Evolutionary conservation across 2,113 vertebrate genomes (phyloP).

Genomic region (Poecilia latipinna): DNA sequence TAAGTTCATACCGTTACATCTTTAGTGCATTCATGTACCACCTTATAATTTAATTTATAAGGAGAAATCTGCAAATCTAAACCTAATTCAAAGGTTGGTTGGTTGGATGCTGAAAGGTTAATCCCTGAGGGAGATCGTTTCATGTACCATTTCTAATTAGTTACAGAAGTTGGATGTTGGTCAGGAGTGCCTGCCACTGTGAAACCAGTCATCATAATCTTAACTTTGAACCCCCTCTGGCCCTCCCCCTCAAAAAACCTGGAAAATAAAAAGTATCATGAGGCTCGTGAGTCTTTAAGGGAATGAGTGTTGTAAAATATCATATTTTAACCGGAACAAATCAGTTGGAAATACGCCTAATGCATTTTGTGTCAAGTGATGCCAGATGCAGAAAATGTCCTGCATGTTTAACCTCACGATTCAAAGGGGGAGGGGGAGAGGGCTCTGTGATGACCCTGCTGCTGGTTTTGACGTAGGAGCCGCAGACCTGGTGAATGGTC

Average conservation of each 20-base stretch:
- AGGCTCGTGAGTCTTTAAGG: conserved; percentile 4
- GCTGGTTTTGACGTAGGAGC: conserved; percentile 42
- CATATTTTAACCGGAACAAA: conserved; percentile 18
- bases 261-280: conserved; percentile 9
- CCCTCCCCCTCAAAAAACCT: neutral
- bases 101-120: neutral
- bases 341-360: neutral
- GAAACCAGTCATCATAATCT: neutral
- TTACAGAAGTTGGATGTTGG: neutral
- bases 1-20: neutral
- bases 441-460: conserved; percentile 4
- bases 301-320: neutral
- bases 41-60: neutral
- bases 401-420: neutral
- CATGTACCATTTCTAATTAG: neutral
- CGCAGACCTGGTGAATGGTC: conserved; percentile 22
- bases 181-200: neutral
- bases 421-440: neutral
- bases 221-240: neutral
- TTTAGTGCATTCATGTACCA: neutral
- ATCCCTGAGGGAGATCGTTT: neutral
- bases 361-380: conserved; percentile 30
- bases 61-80: neutral
- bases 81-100: neutral
- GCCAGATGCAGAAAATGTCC: conserved; percentile 8